These are phyloP conservation scores for Heterodera filipjevi DNA, from an alignment of 2,888 invertebrate genomes.

Conservation along the genomic window DNA sequence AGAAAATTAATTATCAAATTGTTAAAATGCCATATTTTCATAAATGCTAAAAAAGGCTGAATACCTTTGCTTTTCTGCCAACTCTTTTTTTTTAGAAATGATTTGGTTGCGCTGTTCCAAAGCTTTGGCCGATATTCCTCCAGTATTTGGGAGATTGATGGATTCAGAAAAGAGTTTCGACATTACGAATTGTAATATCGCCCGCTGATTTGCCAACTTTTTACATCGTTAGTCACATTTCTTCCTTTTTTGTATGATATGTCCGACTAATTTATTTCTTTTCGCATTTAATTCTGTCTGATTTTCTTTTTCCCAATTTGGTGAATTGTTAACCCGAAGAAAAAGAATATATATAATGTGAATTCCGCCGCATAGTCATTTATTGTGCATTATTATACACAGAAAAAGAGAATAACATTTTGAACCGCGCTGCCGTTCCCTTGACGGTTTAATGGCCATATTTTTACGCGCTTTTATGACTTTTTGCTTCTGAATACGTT, in stretches of 20 bases:
- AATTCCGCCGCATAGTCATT: neutral
- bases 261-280: neutral
- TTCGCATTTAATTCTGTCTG: neutral
- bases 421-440: neutral
- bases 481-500: too few relatives aligned
- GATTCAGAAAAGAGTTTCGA: constrained; percentile 52
- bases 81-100: constrained; percentile 54
- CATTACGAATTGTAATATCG: neutral
- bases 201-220: neutral
- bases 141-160: constrained; percentile 59
- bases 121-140: constrained; percentile 63
- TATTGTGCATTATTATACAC: neutral
- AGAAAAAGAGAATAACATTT: neutral
- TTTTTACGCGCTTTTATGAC: too few relatives aligned
- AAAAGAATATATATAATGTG: neutral
- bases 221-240: neutral
- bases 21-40: too few relatives aligned
- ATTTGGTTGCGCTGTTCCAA: constrained; percentile 65
- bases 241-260: neutral
- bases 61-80: neutral
- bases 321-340: neutral
- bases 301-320: neutral
- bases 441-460: too few relatives aligned
- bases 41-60: too few relatives aligned
- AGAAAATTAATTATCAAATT: too few relatives aligned